A percentile compares a stretch with the other conserved stretches of the same genome.
Evolutionary conservation across 2,113 vertebrate species (phyloP).

Genomic region (Myxocyprinus asiaticus): DNA sequence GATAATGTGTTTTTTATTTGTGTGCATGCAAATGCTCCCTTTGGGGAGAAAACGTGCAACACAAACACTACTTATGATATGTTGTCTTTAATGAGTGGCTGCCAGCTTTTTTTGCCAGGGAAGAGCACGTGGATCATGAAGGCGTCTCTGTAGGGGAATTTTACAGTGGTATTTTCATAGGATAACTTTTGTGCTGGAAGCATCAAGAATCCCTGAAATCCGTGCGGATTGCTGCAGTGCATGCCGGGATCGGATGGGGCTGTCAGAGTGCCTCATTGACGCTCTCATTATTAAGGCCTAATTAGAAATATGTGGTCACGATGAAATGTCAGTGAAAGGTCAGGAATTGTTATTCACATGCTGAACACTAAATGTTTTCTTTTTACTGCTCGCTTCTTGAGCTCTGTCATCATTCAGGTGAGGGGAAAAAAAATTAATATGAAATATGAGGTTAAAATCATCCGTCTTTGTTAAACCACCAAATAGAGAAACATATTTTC

Average conservation of each 20-base stretch:
- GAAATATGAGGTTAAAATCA: not conserved
- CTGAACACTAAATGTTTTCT: constrained; percentile 67
- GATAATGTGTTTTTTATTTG: not conserved
- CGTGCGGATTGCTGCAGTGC: constrained; percentile 54
- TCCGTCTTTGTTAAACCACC: not conserved
- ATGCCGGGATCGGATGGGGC: constrained; percentile 66
- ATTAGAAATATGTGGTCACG: constrained; percentile 73
- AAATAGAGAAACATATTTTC: not conserved
- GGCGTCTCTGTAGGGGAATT: constrained; percentile 18
- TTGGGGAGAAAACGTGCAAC: not conserved
- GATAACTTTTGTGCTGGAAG: constrained; percentile 37
- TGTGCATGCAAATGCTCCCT: not conserved
- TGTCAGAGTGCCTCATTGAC: constrained; percentile 67
- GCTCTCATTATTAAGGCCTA: constrained; percentile 71
- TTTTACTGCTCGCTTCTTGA: constrained; percentile 22
- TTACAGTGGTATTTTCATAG: constrained; percentile 34
- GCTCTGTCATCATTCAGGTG: constrained; percentile 8
- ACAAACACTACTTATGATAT: not conserved
- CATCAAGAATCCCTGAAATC: constrained; percentile 28
- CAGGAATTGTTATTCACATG: constrained; percentile 77
- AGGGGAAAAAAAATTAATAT: not conserved
- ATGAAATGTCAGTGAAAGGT: constrained; percentile 79
- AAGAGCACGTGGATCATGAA: constrained; percentile 19
- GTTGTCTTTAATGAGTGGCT: constrained; percentile 19
- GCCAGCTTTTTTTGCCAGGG: constrained; percentile 15